phyloP scores from a whole-genome alignment of 2,797 vertebrate species.

The Halcyon chelicuti region DNA sequence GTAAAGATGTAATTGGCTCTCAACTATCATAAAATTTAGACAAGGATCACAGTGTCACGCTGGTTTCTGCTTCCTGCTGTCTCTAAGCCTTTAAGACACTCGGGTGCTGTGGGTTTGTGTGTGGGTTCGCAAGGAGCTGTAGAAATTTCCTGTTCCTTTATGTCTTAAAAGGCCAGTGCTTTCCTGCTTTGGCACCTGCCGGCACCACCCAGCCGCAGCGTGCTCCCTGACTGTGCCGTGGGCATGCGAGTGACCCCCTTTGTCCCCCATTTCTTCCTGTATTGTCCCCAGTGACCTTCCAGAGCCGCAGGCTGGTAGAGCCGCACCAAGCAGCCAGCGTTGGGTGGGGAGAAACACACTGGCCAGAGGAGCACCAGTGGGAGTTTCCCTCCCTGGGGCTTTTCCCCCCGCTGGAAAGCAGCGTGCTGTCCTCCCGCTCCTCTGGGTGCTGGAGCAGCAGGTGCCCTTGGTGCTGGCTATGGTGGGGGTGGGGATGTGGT shows the following conservation, averaged over 20 bases:
- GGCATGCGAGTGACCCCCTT: fast-evolving
- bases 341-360: not conserved
- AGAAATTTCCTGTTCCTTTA: not conserved
- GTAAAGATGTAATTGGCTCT: constrained; percentile 1
- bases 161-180: not conserved
- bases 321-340: too few relatives aligned
- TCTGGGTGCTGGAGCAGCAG: not conserved
- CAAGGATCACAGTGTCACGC: not conserved
- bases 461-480: not conserved
- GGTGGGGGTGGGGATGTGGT: not conserved
- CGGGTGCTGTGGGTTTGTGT: not conserved
- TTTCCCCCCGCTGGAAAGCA: not conserved
- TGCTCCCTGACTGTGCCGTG: fast-evolving
- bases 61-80: not conserved
- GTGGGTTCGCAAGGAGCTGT: not conserved
- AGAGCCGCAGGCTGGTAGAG: fast-evolving
- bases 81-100: not conserved
- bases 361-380: fast-evolving
- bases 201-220: not conserved
- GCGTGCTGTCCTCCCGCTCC: fast-evolving
- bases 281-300: not conserved
- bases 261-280: fast-evolving
- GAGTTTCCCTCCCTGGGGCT: not conserved
- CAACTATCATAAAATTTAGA: not conserved
- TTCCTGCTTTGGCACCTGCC: fast-evolving